Evolutionary conservation across 2,888 invertebrate genomes (phyloP).

Genomic region (Xestia sexstrigata): DNA sequence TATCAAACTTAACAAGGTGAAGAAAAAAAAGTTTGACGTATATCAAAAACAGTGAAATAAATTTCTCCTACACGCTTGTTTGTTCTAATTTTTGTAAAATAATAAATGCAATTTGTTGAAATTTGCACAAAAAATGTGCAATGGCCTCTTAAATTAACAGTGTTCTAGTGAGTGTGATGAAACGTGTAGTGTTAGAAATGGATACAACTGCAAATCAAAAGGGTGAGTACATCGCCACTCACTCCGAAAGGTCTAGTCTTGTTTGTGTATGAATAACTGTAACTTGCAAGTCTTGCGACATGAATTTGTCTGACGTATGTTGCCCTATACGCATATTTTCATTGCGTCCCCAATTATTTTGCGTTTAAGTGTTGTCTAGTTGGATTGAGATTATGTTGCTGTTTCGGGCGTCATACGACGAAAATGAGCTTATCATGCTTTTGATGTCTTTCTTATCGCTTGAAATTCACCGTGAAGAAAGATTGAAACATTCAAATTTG

Average conservation of each 20-base stretch:
- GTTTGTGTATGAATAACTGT: conserved; percentile 89
- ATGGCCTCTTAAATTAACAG: conserved; percentile 58
- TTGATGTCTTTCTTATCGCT: conserved; percentile 70
- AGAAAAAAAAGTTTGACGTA: conserved; percentile 70
- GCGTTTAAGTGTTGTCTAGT: neutral
- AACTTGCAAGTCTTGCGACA: conserved; percentile 81
- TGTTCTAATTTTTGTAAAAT: conserved; percentile 74
- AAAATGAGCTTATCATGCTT: conserved; percentile 69
- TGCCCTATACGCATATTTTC: conserved; percentile 59
- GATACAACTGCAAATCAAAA: conserved; percentile 87
- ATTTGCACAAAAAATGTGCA: conserved; percentile 62
- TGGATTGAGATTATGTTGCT: conserved; percentile 32
- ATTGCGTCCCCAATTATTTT: conserved; percentile 36
- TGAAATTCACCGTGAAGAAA: conserved; percentile 54
- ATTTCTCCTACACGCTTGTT: conserved; percentile 75
- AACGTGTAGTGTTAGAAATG: conserved; percentile 80
- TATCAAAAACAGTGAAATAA: conserved; percentile 74
- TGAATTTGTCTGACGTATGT: conserved; percentile 80
- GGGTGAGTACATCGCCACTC: conserved; percentile 80
- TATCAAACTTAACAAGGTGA: conserved; percentile 15
- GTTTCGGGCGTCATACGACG: conserved; percentile 63
- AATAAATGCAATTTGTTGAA: conserved; percentile 58
- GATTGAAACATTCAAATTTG: conserved; percentile 53
- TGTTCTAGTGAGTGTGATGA: conserved; percentile 84
- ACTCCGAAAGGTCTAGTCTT: conserved; percentile 75